Evolutionary conservation across 2,888 invertebrate species (phyloP).

Genomic region (Apotomis turbidana): DNA sequence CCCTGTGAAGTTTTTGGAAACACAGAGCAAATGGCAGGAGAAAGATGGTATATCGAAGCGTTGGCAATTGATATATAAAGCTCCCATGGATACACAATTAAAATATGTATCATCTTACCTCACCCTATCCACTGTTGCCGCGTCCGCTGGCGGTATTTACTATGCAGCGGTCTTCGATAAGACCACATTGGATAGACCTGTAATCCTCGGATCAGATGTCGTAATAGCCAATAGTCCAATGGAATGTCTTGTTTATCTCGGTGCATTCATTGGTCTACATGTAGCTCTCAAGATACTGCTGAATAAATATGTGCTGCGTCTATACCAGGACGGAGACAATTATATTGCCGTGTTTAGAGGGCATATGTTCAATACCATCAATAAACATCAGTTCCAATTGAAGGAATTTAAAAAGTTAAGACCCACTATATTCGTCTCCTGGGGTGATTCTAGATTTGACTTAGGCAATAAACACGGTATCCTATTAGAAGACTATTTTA

Average conservation of each 20-base stretch:
- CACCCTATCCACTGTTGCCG: constrained; percentile 61
- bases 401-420: constrained; percentile 69
- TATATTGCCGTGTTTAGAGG: constrained; percentile 73
- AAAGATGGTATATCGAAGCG: constrained; percentile 64
- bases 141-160: constrained; percentile 58
- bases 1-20: constrained; percentile 67
- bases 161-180: constrained; percentile 63
- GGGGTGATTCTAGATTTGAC: constrained; percentile 72
- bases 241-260: constrained; percentile 68
- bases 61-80: constrained; percentile 76
- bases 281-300: constrained; percentile 65
- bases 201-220: constrained; percentile 64
- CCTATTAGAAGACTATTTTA: constrained; percentile 71
- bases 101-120: constrained; percentile 65
- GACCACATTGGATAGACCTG: constrained; percentile 61
- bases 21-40: constrained; percentile 66
- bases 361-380: constrained; percentile 61
- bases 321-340: constrained; percentile 75
- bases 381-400: constrained; percentile 67
- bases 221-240: constrained; percentile 69
- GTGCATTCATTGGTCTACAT: constrained; percentile 67
- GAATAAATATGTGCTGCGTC: constrained; percentile 70
- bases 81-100: constrained; percentile 68
- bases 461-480: constrained; percentile 73
- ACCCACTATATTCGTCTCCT: constrained; percentile 64